Evolutionary conservation across 2,888 invertebrate species (phyloP), one percentile per base, ranked within the genome.

Genomic region (Dione juno): DNA sequence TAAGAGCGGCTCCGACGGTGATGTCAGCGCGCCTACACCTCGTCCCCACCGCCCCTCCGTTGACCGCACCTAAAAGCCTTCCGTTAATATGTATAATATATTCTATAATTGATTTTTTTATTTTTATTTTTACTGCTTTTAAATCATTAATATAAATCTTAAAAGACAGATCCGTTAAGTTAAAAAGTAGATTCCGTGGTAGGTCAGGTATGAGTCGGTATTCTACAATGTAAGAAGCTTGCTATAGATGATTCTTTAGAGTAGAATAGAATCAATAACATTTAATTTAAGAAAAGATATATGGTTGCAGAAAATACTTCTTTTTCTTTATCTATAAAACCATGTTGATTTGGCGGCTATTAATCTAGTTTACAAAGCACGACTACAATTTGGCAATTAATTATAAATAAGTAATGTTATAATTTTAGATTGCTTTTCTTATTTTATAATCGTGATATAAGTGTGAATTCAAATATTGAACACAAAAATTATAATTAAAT

Each of bases 1-100:
- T 92, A 92, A 92, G 92, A 91, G 80, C 89, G 86, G 85, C 88
- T 89, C 87, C 79, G 87, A 87, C 85, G 92, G 89, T 92, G 92
- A 92, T 92, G 92, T 92, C 92, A 92, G 89, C 90, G 87, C 89
- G 84, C 89, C 89, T 87, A 89, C 90, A 82, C 82, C 81, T 75
- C 80, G 77, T 82, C 83, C 82, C 81, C 82, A 80, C 82, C 73
- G 70, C 73, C 68, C 67, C 71, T 45, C 68, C 61, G 66, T 73
- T 77, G 78, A 76, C 76, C 80, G 76, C 74, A 58, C 75, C 69
- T 69, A 43, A 71, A 84, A 92, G 90, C 92, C 90, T 92, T 92
- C 89, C 89, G 88, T 86, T 83, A 85, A 77, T 79, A 80, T 78
- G 77, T 61, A 70, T 66, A 35, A 71, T 35, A 37, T 66, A 61